A percentile compares a stretch with the other conserved stretches of the same genome.
phyloP scores from a whole-genome alignment of 2,113 vertebrate genomes.

The Cyprinodon brontotheroides region DNA sequence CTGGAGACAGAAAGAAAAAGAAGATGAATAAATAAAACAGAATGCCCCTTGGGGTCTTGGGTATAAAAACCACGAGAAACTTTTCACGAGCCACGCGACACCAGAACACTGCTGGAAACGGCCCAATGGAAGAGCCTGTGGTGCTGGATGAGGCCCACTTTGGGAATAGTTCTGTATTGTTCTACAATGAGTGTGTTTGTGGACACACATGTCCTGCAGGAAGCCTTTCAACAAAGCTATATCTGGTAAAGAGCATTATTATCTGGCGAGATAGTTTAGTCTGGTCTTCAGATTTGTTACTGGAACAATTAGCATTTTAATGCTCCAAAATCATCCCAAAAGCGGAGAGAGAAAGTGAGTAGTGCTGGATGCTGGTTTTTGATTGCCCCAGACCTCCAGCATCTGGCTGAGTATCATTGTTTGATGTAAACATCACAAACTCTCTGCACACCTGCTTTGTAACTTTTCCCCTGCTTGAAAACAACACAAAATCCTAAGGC shows the following conservation, averaged over 20 bases:
- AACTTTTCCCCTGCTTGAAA: constrained; percentile 32
- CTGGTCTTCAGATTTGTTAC: constrained; percentile 66
- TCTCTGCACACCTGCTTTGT: constrained; percentile 50
- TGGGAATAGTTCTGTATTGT: constrained; percentile 26
- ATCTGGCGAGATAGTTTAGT: constrained; percentile 66
- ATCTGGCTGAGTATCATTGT: constrained; percentile 60
- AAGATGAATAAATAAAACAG: constrained; percentile 29
- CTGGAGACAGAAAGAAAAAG: constrained; percentile 53
- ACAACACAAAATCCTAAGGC: constrained; percentile 16
- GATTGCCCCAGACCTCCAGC: constrained; percentile 37
- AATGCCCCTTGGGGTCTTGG: constrained; percentile 14
- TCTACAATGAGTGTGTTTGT: constrained; percentile 46
- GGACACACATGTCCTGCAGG: constrained; percentile 21
- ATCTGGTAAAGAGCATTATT: constrained; percentile 55
- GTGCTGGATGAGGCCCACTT: constrained; percentile 59
- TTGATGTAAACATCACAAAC: constrained; percentile 67
- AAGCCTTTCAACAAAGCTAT: constrained; percentile 25
- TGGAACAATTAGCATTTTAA: constrained; percentile 78
- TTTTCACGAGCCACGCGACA: constrained; percentile 52
- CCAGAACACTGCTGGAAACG: constrained; percentile 63
- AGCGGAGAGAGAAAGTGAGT: constrained; percentile 50
- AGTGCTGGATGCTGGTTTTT: constrained; percentile 36
- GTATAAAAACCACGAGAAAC: constrained; percentile 50
- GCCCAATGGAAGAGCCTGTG: constrained; percentile 52
- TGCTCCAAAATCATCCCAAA: constrained; percentile 51